These are phyloP conservation scores for Tympanuchus pallidicinctus DNA, from an alignment of 2,113 vertebrate species.

Conservation along the genomic window DNA sequence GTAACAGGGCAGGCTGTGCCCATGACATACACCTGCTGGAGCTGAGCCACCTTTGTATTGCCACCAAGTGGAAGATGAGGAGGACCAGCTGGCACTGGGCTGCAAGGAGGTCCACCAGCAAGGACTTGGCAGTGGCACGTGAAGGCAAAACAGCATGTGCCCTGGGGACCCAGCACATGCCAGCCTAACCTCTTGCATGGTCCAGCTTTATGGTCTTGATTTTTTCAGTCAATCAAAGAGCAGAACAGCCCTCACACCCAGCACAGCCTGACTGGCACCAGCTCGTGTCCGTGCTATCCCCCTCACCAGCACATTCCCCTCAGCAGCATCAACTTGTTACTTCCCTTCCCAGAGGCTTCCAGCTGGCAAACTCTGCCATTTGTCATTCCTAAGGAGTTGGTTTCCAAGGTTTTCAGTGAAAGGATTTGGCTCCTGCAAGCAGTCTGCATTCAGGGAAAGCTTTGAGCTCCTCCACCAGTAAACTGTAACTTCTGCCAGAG, in stretches of 20 bases:
- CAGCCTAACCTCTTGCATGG: not conserved
- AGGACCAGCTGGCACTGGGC: not conserved
- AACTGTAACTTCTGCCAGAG: not conserved
- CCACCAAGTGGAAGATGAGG: not conserved
- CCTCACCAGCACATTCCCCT: accelerated
- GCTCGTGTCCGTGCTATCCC: not conserved
- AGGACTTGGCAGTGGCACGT: accelerated
- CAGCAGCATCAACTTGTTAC: not conserved
- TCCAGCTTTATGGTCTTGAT: not conserved
- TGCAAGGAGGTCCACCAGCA: not conserved
- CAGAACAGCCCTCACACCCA: not conserved
- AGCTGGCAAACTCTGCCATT: not conserved
- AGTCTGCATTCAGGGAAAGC: not conserved
- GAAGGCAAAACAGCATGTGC: not conserved
- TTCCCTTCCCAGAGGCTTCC: conserved; percentile 5
- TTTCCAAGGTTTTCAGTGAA: not conserved
- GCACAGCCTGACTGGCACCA: not conserved
- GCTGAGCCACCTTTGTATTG: not conserved
- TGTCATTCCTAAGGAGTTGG: not conserved
- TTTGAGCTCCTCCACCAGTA: not conserved
- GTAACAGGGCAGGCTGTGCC: not conserved
- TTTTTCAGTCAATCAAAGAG: not conserved
- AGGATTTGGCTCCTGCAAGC: not conserved
- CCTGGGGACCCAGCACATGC: not conserved
- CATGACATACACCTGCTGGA: not conserved